Base-by-base conservation (phyloP, 2,888 invertebrate species). In the Harpalus rufipes region DNA sequence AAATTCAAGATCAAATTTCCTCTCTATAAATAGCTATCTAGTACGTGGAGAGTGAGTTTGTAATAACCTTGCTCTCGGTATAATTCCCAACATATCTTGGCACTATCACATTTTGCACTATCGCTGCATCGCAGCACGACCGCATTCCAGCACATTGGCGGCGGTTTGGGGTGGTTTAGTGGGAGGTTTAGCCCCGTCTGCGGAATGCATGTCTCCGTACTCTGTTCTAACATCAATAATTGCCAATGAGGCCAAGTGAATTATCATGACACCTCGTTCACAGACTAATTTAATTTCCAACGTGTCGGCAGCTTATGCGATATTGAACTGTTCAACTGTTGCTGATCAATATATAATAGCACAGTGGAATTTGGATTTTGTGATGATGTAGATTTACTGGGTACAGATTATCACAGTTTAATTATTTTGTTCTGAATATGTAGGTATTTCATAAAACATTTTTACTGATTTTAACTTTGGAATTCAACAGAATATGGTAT, bases 191-290 rank as follows among this genome's bases (percentile, higher is more conserved):
- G 6, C 8, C 39, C 14, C 10, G 14, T 7, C n/a, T 25, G 68
- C 18, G 72, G 44, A 74, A 74, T 74, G 72, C 51, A 74, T 44
- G 72, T 74, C 72, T 74, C 72, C 16, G 16, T 44, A 44, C 72
- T 44, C 72, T 41, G 44, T 44, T 74, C 72, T 74, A 74, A 74
- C 72, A 74, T 74, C 72, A 74, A 44, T 74, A 74, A 44, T 74
- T 74, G 44, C 41, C 72, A 74, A 74, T 74, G 72, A 74, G 72
- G 72, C 72, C 72, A 74, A 74, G 44, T 74, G 72, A 74, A 18
- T 74, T 74, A 74, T 74, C 72, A 74, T 44, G 41, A 74, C 44
- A 74, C 41, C 72, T 74, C 41, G 68, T 68, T 68, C 68, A 10
- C 68, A 14, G 41, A 39, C 68, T 68, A 68, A 68, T 68, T 68